Conservation (phyloP, 2,113 vertebrate genomes). For the Todiramphus saurophagus region DNA sequence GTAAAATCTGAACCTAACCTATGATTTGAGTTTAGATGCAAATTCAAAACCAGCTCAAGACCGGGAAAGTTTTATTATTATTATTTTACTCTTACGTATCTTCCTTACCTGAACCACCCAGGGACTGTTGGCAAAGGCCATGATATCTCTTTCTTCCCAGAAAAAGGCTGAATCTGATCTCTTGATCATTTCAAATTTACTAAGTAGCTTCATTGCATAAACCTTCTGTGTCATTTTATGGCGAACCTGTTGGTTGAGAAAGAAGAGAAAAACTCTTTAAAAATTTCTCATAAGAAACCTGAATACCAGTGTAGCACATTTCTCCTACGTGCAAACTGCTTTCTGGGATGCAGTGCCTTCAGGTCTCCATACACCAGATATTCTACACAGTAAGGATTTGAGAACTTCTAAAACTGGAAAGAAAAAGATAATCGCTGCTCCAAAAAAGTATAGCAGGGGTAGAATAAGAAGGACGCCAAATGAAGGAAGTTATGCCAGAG, state of each 20-base stretch:
- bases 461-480: not conserved
- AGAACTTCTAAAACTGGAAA: not conserved
- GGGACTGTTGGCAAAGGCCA: conserved; percentile 96
- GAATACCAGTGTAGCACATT: not conserved
- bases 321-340: not conserved
- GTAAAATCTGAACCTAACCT: not conserved
- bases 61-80: not conserved
- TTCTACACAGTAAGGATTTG: not conserved
- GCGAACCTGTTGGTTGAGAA: conserved; percentile 82
- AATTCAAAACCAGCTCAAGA: not conserved
- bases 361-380: not conserved
- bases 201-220: conserved; percentile 98
- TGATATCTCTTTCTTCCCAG: conserved; percentile 99
- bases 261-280: not conserved
- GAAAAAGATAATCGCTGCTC: not conserved
- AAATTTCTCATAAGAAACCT: not conserved
- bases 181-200: conserved; percentile 99
- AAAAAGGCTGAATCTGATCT: conserved; percentile 99
- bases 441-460: not conserved
- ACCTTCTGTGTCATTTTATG: conserved; percentile 96
- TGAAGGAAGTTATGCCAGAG: not conserved
- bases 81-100: not conserved
- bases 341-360: not conserved
- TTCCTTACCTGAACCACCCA: conserved; percentile 96
- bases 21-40: not conserved